Evolutionary conservation across 2,797 vertebrate genomes (phyloP).

Genomic region (Cryptoprocta ferox): DNA sequence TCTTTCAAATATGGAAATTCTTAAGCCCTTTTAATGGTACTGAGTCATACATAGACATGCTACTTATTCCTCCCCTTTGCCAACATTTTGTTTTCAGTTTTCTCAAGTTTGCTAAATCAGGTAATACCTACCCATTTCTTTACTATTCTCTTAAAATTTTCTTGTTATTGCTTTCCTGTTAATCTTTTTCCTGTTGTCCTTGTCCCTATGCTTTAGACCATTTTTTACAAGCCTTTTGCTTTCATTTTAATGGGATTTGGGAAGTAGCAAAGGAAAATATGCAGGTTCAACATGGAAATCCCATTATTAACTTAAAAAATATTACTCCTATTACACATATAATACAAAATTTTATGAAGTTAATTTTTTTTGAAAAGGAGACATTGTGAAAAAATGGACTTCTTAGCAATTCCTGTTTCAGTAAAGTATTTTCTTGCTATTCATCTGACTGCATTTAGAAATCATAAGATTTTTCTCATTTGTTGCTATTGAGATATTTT

Average conservation of each 20-base stretch:
- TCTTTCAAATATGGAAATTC: background rate
- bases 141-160: background rate
- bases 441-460: background rate
- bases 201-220: background rate
- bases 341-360: conserved; percentile 4
- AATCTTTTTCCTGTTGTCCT: background rate
- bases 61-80: background rate
- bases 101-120: background rate
- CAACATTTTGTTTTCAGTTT: background rate
- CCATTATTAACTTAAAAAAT: background rate
- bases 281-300: background rate
- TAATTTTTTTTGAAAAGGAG: background rate
- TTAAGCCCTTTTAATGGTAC: background rate
- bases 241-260: background rate
- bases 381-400: background rate
- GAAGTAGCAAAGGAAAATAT: background rate
- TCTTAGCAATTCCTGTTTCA: background rate
- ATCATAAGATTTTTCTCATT: conserved; percentile 25
- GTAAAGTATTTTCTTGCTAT: background rate
- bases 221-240: background rate
- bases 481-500: background rate
- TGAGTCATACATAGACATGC: background rate
- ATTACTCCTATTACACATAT: background rate
- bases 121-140: background rate
- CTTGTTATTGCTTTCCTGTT: background rate